Base-by-base conservation (phyloP, 1,140 invertebrate species). In the Nebria ingens region DNA sequence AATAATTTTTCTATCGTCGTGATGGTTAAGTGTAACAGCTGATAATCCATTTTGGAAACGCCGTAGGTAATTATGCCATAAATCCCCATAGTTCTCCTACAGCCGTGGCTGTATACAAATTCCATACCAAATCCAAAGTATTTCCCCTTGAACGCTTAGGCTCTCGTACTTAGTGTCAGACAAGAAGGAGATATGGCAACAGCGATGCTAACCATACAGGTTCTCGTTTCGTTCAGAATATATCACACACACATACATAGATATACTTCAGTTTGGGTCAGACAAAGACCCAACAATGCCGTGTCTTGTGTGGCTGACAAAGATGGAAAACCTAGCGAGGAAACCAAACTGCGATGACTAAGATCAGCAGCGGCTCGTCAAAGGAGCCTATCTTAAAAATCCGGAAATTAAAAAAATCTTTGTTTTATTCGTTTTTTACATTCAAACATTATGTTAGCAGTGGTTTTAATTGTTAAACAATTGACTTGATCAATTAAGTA, bases 201-300 rank as follows among this genome's bases (percentile, higher is more conserved):
- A 45, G 40, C 40, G 40, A 45, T 45, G 40, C 40, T 45, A 45
- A 45, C 40, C 40, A 45, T 45, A 45, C 40, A 45, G 40, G 40
- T 45, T 45, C 40, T 45, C 40, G 40, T 45, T 45, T 45, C 6
- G 40, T 45, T 45, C 40, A 45, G 40, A 45, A 45, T 45, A 45
- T 45, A 45, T 45, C 40, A 45, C 40, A 17, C 9, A 17, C 13
- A 29, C 4, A 29, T n/a, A n/a, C n/a, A n/a, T n/a, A n/a, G n/a
- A n/a, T n/a, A n/a, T n/a, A n/a, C 6, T 45, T 4, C 17, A 45
- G 40, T 45, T 45, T 17, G 40, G 40, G 40, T 17, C 40, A 45
- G 40, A 45, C 40, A 45, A 17, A 17, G 40, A 45, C 40, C 6
- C 40, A 45, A 29, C 13, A 13, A 17, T 11, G 40, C 40, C 4